A percentile compares a stretch with the other conserved stretches of the same genome.
Conservation (phyloP, 2,888 invertebrate species). For the Hirtodrosophila histrioides region DNA sequence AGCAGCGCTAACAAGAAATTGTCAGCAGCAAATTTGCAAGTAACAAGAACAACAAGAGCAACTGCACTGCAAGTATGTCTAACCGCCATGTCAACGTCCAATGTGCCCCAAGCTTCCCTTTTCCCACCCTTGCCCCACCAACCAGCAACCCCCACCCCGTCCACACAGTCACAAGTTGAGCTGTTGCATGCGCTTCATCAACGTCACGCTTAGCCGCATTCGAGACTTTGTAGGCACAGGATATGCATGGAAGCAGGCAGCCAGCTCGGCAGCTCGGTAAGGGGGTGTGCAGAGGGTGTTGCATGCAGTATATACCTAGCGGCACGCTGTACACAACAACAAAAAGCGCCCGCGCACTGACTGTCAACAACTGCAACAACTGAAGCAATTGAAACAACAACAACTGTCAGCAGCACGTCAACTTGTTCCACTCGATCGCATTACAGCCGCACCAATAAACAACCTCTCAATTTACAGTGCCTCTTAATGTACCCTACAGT, state of each 20-base stretch:
- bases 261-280: too few species aligned
- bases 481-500: slow-evolving; percentile 7
- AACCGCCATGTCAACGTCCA: slow-evolving; percentile 54
- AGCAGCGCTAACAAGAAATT: slow-evolving; percentile 69
- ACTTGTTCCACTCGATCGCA: slow-evolving; percentile 13
- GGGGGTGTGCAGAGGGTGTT: neutral
- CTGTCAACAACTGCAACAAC: slow-evolving; percentile 32
- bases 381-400: slow-evolving; percentile 8
- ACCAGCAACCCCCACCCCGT: slow-evolving; percentile 8
- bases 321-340: slow-evolving; percentile 20
- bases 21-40: slow-evolving; percentile 70
- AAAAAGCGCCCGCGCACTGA: slow-evolving; percentile 4
- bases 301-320: neutral
- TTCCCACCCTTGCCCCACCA: neutral
- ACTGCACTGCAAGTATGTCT: slow-evolving; percentile 37
- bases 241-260: slow-evolving; percentile 28
- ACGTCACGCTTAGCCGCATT: slow-evolving; percentile 76
- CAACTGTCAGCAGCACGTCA: slow-evolving; percentile 19
- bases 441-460: slow-evolving; percentile 23
- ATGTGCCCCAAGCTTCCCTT: slow-evolving; percentile 5
- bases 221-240: slow-evolving; percentile 69
- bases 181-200: slow-evolving; percentile 77
- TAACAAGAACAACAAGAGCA: slow-evolving; percentile 32
- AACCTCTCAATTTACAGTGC: slow-evolving; percentile 28
- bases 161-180: slow-evolving; percentile 52